Conservation (phyloP, 2,113 vertebrate genomes). For the Amblyornis subalaris region DNA sequence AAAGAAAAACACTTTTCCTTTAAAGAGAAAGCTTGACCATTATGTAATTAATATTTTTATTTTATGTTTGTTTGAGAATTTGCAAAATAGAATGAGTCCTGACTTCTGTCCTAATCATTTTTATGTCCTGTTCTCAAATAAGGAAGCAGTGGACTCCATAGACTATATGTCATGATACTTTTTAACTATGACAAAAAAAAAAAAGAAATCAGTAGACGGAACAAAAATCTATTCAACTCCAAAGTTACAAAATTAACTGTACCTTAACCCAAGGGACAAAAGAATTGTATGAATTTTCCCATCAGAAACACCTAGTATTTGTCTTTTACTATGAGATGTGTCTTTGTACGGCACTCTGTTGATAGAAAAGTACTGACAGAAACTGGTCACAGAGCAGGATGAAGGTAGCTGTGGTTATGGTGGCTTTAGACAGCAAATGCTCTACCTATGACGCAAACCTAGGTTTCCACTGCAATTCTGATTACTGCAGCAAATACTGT, state of each 20-base stretch:
- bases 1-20: background rate
- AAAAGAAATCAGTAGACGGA: background rate
- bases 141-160: background rate
- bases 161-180: background rate
- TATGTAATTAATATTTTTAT: background rate
- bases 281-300: background rate
- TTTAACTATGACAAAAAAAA: background rate
- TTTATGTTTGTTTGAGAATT: background rate
- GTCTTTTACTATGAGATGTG: background rate
- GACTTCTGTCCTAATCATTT: background rate
- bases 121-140: background rate
- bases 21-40: background rate
- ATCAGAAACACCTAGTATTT: background rate
- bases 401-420: background rate
- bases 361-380: background rate
- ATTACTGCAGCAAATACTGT: constrained; percentile 8
- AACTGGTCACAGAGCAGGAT: background rate
- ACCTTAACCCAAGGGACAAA: background rate
- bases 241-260: background rate
- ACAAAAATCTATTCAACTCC: background rate
- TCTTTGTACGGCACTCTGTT: background rate
- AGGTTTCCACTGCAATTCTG: constrained; percentile 18
- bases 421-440: background rate
- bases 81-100: background rate
- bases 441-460: background rate